Evolutionary conservation across 30 jellyfish, hydroid and myxozoan genomes (phyloP).

Genomic region (Rhopilema esculentum): DNA sequence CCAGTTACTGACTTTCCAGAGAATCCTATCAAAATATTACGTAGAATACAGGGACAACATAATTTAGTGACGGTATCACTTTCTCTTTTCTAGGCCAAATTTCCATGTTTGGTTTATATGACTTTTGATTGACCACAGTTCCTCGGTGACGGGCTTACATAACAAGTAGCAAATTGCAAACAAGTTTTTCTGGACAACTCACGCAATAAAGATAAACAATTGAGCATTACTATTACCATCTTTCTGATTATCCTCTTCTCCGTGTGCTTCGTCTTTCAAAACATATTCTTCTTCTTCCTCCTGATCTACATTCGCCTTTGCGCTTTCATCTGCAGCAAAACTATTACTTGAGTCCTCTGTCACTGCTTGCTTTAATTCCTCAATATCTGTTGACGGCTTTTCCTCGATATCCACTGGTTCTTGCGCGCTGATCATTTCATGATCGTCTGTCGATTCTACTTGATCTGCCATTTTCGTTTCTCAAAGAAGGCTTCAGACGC

Average conservation of each 20-base stretch:
- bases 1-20: no score
- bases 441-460: conserved; percentile 42
- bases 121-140: no score
- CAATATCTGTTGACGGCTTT: conserved; percentile 42
- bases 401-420: conserved; percentile 29
- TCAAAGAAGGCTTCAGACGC: conserved; percentile 24
- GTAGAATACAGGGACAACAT: no score
- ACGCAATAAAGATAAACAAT: not conserved
- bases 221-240: conserved; percentile 46
- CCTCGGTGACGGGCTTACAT: no score
- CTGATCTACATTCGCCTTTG: conserved; percentile 50
- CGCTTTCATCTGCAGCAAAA: conserved; percentile 40
- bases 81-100: no score
- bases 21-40: no score
- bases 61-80: no score
- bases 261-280: conserved; percentile 70
- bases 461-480: conserved; percentile 66
- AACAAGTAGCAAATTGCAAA: no score
- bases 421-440: conserved; percentile 48
- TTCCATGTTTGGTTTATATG: no score
- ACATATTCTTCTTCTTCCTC: conserved; percentile 78
- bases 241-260: conserved; percentile 70
- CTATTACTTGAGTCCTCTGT: conserved; percentile 31
- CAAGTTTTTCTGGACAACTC: no score
- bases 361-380: conserved; percentile 47